Percentiles rank a stretch among this genome's conserved stretches.
These are phyloP conservation scores for Patagioenas fasciata DNA, from an alignment of 2,113 vertebrate species.

Conservation along the genomic window DNA sequence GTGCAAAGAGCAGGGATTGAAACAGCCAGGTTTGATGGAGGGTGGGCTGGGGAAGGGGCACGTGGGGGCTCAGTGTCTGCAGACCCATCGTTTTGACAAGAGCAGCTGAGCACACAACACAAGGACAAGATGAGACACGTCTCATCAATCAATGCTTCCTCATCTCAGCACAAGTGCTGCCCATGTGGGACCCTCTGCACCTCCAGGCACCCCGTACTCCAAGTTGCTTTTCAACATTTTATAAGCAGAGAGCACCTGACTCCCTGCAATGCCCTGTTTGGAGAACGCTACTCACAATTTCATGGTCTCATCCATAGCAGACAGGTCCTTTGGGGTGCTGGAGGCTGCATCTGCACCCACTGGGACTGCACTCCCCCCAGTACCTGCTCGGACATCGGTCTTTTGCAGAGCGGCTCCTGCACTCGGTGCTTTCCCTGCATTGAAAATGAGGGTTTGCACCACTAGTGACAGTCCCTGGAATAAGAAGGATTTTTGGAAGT, in stretches of 20 bases:
- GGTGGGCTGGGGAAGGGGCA: background rate
- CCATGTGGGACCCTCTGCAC: fast-evolving
- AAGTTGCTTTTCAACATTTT: background rate
- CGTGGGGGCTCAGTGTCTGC: fast-evolving
- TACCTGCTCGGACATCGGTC: fast-evolving
- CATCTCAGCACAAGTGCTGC: background rate
- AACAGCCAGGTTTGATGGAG: background rate
- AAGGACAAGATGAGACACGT: background rate
- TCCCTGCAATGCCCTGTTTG: background rate
- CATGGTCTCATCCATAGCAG: background rate
- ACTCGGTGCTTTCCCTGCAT: background rate
- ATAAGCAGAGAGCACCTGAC: background rate
- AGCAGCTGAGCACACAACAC: background rate
- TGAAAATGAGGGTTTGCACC: background rate
- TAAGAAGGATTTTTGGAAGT: background rate
- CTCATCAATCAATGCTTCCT: background rate
- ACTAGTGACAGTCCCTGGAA: fast-evolving
- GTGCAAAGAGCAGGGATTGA: background rate
- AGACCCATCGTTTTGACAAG: background rate
- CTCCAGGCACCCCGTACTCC: background rate
- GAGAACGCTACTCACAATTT: background rate
- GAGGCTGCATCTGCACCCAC: fast-evolving
- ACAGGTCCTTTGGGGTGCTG: background rate
- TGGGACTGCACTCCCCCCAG: fast-evolving
- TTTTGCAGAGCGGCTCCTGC: background rate